phyloP scores from a whole-genome alignment of 2,888 invertebrate genomes.

The Ennomos quercinarius region DNA sequence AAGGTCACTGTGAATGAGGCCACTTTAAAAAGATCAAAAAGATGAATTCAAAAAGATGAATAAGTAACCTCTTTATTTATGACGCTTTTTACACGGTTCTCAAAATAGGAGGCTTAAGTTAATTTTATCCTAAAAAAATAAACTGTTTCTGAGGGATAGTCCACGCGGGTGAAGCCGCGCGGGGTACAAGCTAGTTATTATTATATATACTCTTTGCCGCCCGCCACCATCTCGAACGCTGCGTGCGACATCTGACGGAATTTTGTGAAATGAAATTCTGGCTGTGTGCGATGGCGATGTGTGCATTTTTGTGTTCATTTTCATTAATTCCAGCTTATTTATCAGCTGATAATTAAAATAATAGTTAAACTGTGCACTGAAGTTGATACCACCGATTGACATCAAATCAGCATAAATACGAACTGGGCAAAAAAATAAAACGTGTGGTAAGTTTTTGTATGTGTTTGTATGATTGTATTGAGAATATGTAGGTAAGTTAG shows the following conservation, averaged over 20 bases:
- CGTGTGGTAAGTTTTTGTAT: conserved; percentile 71
- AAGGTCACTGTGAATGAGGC: no score
- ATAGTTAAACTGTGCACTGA: background rate
- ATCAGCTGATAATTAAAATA: conserved; percentile 1
- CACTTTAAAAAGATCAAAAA: no score
- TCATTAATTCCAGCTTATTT: conserved; percentile 56
- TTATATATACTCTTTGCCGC: no score
- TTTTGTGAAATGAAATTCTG: conserved; percentile 1
- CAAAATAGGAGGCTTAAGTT: no score
- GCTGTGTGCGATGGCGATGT: conserved; percentile 66
- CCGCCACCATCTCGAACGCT: background rate
- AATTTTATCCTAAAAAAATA: no score
- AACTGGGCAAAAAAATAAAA: conserved; percentile 44
- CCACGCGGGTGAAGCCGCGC: no score
- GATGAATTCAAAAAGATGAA: no score
- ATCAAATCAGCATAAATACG: conserved; percentile 16
- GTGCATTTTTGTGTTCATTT: conserved; percentile 66
- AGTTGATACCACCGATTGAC: conserved; percentile 29
- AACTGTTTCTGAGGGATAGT: no score
- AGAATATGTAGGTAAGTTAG: conserved; percentile 68
- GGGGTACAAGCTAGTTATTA: no score
- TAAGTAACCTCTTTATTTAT: no score
- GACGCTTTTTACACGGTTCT: no score
- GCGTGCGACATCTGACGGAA: conserved; percentile 46
- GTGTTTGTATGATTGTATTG: conserved; percentile 73